Percentiles rank a stretch among this genome's conserved stretches.
Evolutionary conservation across 2,797 vertebrate species (phyloP).

Genomic region (Poeciliopsis paucimaculata): DNA sequence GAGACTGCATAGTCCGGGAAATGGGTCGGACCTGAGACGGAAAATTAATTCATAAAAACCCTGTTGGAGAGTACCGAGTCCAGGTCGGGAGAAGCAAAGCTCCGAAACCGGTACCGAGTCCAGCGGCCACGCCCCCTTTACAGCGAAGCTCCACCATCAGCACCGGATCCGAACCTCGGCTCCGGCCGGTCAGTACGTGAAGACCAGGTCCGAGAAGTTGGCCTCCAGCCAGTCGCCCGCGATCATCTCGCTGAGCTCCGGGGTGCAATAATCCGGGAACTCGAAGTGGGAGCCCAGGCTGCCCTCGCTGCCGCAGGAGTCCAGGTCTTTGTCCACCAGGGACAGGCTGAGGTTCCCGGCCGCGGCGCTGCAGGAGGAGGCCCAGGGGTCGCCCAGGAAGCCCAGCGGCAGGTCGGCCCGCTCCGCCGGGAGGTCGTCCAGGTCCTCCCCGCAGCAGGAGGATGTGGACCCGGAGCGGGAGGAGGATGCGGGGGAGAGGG

Average conservation of each 20-base stretch:
- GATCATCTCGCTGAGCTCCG: constrained; percentile 96
- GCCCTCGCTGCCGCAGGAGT: constrained; percentile 88
- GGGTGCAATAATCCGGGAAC: constrained; percentile 96
- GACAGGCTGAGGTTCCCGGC: constrained; percentile 88
- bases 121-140: too few species aligned
- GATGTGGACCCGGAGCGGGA: constrained; percentile 86
- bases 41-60: constrained; percentile 82
- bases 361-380: constrained; percentile 60
- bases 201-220: constrained; percentile 94
- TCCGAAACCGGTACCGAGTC: too few species aligned
- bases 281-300: constrained; percentile 95
- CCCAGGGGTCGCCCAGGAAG: constrained; percentile 83
- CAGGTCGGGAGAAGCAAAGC: too few species aligned
- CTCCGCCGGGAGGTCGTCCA: constrained; percentile 87
- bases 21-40: constrained; percentile 75
- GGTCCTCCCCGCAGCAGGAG: constrained; percentile 87
- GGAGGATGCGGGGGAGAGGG: constrained; percentile 84
- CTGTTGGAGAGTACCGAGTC: constrained; percentile 77
- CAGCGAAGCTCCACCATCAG: too few species aligned
- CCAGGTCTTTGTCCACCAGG: constrained; percentile 93
- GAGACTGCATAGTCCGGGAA: constrained; percentile 91
- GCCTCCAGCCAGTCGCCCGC: constrained; percentile 95
- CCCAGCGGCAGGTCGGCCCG: constrained; percentile 66
- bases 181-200: constrained; percentile 83
- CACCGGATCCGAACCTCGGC: too few species aligned